A percentile compares a stretch with the other conserved stretches of the same genome.
Conservation (phyloP, 2,113 vertebrate genomes). For the Motacilla alba region DNA sequence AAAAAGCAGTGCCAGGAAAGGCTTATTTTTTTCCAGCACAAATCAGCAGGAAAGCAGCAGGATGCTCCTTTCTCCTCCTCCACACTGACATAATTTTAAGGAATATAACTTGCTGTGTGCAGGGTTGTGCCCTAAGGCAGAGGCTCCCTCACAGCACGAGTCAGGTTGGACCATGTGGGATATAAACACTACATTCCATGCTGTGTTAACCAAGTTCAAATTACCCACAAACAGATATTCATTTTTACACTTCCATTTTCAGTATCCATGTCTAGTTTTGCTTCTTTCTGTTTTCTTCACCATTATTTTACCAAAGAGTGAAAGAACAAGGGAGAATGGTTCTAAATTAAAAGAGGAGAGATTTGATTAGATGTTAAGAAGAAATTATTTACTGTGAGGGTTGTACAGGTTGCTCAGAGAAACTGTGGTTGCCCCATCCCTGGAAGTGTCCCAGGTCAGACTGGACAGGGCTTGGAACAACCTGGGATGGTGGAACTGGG, state of each 20-base stretch:
- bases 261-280: neutral
- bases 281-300: neutral
- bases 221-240: neutral
- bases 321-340: rapidly evolving
- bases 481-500: rapidly evolving
- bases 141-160: neutral
- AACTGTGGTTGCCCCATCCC: neutral
- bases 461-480: rapidly evolving
- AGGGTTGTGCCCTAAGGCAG: neutral
- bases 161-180: neutral
- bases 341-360: neutral
- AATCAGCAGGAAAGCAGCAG: neutral
- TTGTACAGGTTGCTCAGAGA: neutral
- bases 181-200: too few species aligned
- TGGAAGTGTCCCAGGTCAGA: neutral
- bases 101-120: neutral
- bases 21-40: neutral
- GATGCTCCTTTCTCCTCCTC: neutral
- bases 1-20: neutral
- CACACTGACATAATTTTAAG: neutral
- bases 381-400: neutral
- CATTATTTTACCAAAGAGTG: rapidly evolving
- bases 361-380: neutral
- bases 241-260: neutral
- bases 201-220: neutral